A percentile compares a stretch with the other conserved stretches of the same genome.
Conservation (phyloP, 35 echinoderm and acorn worm genomes). For the Holothuria glaberrima region DNA sequence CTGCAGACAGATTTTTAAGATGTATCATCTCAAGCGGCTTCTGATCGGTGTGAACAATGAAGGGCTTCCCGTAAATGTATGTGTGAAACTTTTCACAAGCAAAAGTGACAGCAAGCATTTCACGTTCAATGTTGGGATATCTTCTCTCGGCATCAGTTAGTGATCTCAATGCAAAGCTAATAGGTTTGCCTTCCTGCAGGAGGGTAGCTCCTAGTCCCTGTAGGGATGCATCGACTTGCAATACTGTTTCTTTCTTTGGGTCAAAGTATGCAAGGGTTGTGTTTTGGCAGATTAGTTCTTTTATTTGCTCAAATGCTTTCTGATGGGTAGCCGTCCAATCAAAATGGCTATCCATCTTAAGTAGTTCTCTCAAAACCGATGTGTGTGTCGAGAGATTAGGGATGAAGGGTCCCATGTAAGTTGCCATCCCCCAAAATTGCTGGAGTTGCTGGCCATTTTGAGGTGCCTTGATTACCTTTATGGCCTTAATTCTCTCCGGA, state of each 20-base stretch:
- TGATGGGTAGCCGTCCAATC: slow-evolving; percentile 41
- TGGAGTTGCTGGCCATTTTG: slow-evolving; percentile 33
- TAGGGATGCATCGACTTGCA: slow-evolving; percentile 52
- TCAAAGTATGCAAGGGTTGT: slow-evolving; percentile 55
- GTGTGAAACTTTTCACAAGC: slow-evolving; percentile 67
- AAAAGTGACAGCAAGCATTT: slow-evolving; percentile 66
- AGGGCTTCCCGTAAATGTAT: slow-evolving; percentile 54
- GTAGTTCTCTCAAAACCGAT: slow-evolving; percentile 19
- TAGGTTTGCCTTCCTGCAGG: slow-evolving; percentile 59
- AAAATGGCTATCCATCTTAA: slow-evolving; percentile 49
- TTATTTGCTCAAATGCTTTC: slow-evolving; percentile 57
- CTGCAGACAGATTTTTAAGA: neutral
- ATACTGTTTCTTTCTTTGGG: slow-evolving; percentile 2
- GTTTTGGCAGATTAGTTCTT: neutral
- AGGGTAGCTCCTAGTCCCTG: slow-evolving; percentile 43
- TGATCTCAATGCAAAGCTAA: slow-evolving; percentile 54
- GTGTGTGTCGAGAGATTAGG: slow-evolving; percentile 60
- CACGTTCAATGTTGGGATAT: slow-evolving; percentile 66
- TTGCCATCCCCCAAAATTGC: slow-evolving; percentile 39
- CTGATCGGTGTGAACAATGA: slow-evolving; percentile 62
- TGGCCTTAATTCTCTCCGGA: slow-evolving; percentile 42
- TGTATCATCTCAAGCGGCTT: slow-evolving; percentile 68
- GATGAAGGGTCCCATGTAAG: slow-evolving; percentile 69
- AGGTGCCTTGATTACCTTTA: slow-evolving; percentile 19
- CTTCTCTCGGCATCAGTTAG: slow-evolving; percentile 54